Evolutionary conservation across 2,888 invertebrate species (phyloP).

Genomic region (Aspidiotus rigidus): DNA sequence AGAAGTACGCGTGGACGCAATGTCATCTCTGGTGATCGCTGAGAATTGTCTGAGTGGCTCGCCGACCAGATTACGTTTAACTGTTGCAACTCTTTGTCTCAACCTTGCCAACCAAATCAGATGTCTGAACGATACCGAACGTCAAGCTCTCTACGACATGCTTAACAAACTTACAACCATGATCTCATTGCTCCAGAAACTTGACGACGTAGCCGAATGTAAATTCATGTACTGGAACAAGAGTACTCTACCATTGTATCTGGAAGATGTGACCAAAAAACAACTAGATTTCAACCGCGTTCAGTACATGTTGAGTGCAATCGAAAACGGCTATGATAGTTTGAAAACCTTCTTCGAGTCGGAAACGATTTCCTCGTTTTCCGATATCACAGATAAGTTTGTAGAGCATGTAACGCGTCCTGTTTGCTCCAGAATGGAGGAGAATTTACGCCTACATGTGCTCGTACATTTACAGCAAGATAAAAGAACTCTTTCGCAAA

Average conservation of each 20-base stretch:
- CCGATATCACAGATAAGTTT: slow-evolving; percentile 10
- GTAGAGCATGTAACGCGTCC: slow-evolving; percentile 48
- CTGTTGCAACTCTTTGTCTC: slow-evolving; percentile 9
- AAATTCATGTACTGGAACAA: slow-evolving; percentile 71
- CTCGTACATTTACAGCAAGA: slow-evolving; percentile 74
- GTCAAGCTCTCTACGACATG: slow-evolving; percentile 3
- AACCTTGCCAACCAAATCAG: slow-evolving; percentile 19
- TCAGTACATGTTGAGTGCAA: slow-evolving; percentile 16
- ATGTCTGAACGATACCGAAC: slow-evolving; percentile 13
- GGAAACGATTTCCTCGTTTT: background rate
- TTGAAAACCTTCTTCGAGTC: background rate
- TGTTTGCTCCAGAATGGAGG: slow-evolving; percentile 80
- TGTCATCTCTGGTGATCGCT: slow-evolving; percentile 66
- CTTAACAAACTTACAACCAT: slow-evolving; percentile 4
- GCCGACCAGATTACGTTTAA: slow-evolving; percentile 39
- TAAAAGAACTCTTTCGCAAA: slow-evolving; percentile 47
- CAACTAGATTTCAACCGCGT: slow-evolving; percentile 10
- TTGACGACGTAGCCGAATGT: slow-evolving; percentile 59
- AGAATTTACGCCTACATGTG: slow-evolving; percentile 80
- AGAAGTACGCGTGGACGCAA: slow-evolving; percentile 56
- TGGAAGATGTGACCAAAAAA: slow-evolving; percentile 54
- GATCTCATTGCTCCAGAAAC: slow-evolving; percentile 32
- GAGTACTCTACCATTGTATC: slow-evolving; percentile 63
- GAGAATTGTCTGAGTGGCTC: slow-evolving; percentile 57
- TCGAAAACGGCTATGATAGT: slow-evolving; percentile 10